phyloP scores from a whole-genome alignment of 2,797 vertebrate species.

The Phrynocephalus vlangalii region DNA sequence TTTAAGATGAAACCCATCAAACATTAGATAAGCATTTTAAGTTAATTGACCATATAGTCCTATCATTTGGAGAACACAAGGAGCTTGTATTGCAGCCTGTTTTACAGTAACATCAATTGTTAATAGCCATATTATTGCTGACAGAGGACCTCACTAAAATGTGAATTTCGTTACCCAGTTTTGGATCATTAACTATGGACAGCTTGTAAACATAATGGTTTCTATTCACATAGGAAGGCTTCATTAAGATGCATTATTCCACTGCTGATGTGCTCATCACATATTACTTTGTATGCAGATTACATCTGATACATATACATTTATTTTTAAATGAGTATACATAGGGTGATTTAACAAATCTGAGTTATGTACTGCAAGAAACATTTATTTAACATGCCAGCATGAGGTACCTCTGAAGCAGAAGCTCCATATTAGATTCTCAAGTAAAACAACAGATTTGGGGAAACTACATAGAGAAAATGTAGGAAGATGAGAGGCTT shows the following conservation, averaged over 20 bases:
- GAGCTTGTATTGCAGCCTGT: conserved; percentile 66
- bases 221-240: conserved; percentile 80
- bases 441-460: conserved; percentile 54
- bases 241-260: conserved; percentile 83
- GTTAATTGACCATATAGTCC: conserved; percentile 76
- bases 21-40: conserved; percentile 81
- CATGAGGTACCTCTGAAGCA: conserved; percentile 70
- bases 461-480: conserved; percentile 47
- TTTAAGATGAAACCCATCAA: conserved; percentile 80
- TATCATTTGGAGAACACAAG: conserved; percentile 70
- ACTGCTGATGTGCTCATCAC: conserved; percentile 71
- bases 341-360: conserved; percentile 72
- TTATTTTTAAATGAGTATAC: conserved; percentile 81
- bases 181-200: conserved; percentile 80
- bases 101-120: conserved; percentile 79
- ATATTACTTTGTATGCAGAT: conserved; percentile 67
- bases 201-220: conserved; percentile 82
- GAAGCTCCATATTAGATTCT: conserved; percentile 62
- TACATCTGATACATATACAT: conserved; percentile 76
- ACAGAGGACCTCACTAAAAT: conserved; percentile 77
- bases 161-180: conserved; percentile 79
- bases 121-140: conserved; percentile 83
- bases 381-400: conserved; percentile 66
- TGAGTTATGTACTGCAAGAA: conserved; percentile 70
- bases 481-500: conserved; percentile 45